Percentiles rank a stretch among this genome's conserved stretches.
These are phyloP conservation scores for Gymnoscopelus braueri DNA, from an alignment of 2,797 vertebrate species.

Conservation along the genomic window DNA sequence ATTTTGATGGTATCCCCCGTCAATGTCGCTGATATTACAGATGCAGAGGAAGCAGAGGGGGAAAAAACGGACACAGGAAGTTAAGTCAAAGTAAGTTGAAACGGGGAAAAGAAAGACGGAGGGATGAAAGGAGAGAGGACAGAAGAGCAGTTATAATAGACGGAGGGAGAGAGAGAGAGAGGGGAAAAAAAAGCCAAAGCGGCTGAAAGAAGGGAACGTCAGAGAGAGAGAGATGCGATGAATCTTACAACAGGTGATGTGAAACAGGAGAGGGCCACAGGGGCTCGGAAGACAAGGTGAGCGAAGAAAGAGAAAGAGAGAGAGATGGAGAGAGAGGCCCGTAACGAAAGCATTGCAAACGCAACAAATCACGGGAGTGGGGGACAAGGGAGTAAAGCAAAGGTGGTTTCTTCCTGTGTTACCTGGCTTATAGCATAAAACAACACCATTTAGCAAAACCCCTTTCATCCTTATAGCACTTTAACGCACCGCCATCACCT, in stretches of 20 bases:
- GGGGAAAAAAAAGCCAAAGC: not conserved
- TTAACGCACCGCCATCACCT: too few relatives aligned
- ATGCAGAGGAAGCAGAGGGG: conserved; percentile 6
- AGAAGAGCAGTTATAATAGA: not conserved
- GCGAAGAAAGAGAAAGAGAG: not conserved
- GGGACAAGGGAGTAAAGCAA: not conserved
- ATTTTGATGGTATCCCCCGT: conserved; percentile 2
- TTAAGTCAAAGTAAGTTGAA: not conserved
- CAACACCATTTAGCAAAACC: too few relatives aligned
- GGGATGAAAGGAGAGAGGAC: not conserved
- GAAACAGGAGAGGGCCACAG: not conserved
- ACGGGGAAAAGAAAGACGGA: not conserved
- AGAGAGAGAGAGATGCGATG: not conserved
- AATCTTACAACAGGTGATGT: not conserved
- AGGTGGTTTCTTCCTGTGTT: too few relatives aligned
- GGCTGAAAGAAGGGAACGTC: too few relatives aligned
- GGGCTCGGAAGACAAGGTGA: conserved; percentile 16
- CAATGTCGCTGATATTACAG: conserved; percentile 2
- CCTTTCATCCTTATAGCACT: too few relatives aligned
- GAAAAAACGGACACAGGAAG: not conserved
- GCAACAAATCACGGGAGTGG: not conserved
- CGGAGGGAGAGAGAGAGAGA: not conserved
- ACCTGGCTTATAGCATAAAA: too few relatives aligned
- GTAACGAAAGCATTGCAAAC: too few relatives aligned
- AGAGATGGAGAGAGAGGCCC: not conserved